Evolutionary conservation across 2,888 invertebrate genomes (phyloP), one percentile per base, ranked within the genome.

Genomic region (Apomyelois bistriatella): DNA sequence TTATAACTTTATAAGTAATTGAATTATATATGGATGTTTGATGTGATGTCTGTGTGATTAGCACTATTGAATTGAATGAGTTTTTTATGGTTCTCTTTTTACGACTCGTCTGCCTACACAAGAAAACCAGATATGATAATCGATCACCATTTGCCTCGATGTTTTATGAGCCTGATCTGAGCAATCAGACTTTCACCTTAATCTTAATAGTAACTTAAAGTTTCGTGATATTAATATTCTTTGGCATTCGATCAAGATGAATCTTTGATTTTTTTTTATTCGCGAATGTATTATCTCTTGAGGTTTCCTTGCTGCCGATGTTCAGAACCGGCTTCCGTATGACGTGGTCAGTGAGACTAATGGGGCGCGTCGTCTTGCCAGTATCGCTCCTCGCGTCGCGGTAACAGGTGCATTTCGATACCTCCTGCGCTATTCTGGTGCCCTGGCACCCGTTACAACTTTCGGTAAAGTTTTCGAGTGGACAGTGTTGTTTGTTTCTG

Each of bases 311-410:
- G 74, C 74, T 82, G 76, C 63, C 70, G 74, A 65, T 76, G 74
- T 73, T 71, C 78, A 67, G 72, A 76, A 89, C 88, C 88, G 87
- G 89, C 89, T 89, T 82, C 85, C 80, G 85, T 72, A 70, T 88
- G 87, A 86, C 88, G 87, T 85, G 82, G 81, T 75, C 75, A 62
- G 73, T 70, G 78, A 77, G 80, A 79, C 85, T 84, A 82, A 83
- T 83, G 79, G 77, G 72, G 68, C 76, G 81, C 68, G 74, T 72
- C 70, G 66, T 62, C 70, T 73, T 70, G 82, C 80, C 88, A 89
- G 89, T 89, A 82, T 76, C 81, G 83, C 70, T 80, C 76, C 75
- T 81, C 84, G 81, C 87, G 83, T 71, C 85, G 85, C 78, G 76
- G 79, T 68, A 84, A 80, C 87, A 87, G 86, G 88, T 88, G 88